phyloP scores from a whole-genome alignment of 1,140 invertebrate genomes.

The Eupristina koningsbergeri region DNA sequence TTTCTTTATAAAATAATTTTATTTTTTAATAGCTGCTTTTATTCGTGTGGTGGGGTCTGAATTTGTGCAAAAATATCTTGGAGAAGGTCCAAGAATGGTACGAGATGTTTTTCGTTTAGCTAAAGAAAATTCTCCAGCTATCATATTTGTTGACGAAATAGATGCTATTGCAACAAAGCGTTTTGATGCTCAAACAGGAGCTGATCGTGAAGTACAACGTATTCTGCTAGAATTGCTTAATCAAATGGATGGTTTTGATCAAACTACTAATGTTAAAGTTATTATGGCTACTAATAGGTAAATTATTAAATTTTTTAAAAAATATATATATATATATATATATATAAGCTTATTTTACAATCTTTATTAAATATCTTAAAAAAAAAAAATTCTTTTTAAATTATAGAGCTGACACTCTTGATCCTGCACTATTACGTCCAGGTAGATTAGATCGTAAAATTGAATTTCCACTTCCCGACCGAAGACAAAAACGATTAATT shows the following conservation, averaged over 20 bases:
- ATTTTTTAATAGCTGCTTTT: constrained; percentile 85
- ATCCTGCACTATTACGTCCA: constrained; percentile 96
- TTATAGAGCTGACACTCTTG: constrained; percentile 92
- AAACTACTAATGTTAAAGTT: constrained; percentile 99
- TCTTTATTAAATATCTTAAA: neutral
- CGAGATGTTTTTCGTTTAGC: constrained; percentile 98
- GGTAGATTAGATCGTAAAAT: constrained; percentile 99
- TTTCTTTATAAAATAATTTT: neutral
- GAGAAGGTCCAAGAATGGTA: constrained; percentile 99
- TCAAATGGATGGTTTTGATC: constrained; percentile 99
- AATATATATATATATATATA: neutral
- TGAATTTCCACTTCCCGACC: constrained; percentile 98
- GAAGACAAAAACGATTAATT: constrained; percentile 97
- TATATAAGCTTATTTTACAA: neutral
- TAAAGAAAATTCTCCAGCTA: constrained; percentile 99
- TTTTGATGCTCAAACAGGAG: constrained; percentile 99
- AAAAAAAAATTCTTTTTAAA: constrained; percentile 49
- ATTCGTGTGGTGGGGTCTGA: constrained; percentile 99
- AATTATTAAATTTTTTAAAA: constrained; percentile 15
- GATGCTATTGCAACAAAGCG: constrained; percentile 99
- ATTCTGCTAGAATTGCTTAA: constrained; percentile 97
- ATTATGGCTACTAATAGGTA: constrained; percentile 98
- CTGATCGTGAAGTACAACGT: constrained; percentile 98
- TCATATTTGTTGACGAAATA: constrained; percentile 99
- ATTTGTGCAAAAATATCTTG: constrained; percentile 99